Evolutionary conservation across 2,797 vertebrate genomes (phyloP), one percentile per base, ranked within the genome.

Genomic region (Gadopsis bispinosus): DNA sequence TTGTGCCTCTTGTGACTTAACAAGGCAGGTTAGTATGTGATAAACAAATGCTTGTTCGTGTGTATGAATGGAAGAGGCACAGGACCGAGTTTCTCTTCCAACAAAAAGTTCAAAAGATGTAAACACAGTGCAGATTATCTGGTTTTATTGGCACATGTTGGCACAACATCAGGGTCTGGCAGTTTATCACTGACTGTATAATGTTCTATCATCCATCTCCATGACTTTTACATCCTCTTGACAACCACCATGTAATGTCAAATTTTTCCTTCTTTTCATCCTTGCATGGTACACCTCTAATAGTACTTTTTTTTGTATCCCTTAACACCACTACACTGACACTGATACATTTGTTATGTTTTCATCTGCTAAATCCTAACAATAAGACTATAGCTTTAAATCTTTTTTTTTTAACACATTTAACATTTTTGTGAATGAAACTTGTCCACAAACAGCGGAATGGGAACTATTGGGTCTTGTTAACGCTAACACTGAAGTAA

Each of bases 1-100:
- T 12, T 73, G 10, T 56, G 31, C 11, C 17, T 45, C 26, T 13
- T 61, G 48, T 45, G 29, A 26, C 20, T 35, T 43, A 20, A 39
- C 2, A 37, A 35, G 9, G 20, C 5, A 11, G 3, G 3, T 31
- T 62, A 39, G n/a, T 68, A 33, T 53, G 9, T 60, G 54, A 51
- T 50, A 9, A 66, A 22, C 19, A 66, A 17, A 60, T 17, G 13
- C 61, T 10, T 63, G 7, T n/a, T n/a, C 11, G 14, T 39, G 22
- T 26, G 13, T 22, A 20, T 60, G 45, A 54, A 29, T 55, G 19
- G 5, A 17, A 29, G 31, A 68, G 20, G 41, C 11, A 56, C 50
- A 8, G 9, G 56, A 81, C 62, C 33, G 33, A 14, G 63, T 68
- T 72, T 68, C 37, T 47, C 12, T 3, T 29, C 35, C 17, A 63